A percentile compares a stretch with the other conserved stretches of the same genome.
Conservation (phyloP, 2,113 vertebrate species). For the Chaetura pelagica region DNA sequence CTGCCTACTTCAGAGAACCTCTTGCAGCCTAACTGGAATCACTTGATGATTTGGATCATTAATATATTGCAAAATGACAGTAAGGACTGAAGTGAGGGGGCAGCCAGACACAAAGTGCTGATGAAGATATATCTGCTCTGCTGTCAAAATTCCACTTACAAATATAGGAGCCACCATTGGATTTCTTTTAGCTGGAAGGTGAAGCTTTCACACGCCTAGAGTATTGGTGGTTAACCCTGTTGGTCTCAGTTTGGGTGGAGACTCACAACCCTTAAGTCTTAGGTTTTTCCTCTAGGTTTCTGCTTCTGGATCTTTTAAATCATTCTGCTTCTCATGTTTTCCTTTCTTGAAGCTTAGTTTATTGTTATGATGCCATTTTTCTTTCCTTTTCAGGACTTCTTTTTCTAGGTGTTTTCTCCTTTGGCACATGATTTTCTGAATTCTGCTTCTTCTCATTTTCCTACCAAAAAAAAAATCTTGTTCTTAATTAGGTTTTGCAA, state of each 20-base stretch:
- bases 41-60: slow-evolving; percentile 59
- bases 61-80: slow-evolving; percentile 67
- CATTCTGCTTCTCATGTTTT: not conserved
- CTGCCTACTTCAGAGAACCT: slow-evolving; percentile 56
- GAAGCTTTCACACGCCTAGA: not conserved
- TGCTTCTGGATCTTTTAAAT: not conserved
- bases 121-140: slow-evolving; percentile 63
- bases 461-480: not conserved
- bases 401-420: not conserved
- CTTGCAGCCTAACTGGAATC: slow-evolving; percentile 44
- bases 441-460: not conserved
- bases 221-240: slow-evolving; percentile 27
- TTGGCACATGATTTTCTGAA: not conserved
- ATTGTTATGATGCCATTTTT: not conserved
- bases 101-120: slow-evolving; percentile 47
- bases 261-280: not conserved
- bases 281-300: not conserved
- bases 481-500: slow-evolving; percentile 33
- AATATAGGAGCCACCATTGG: not conserved
- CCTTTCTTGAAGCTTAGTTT: not conserved
- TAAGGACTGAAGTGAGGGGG: slow-evolving; percentile 55
- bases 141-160: slow-evolving; percentile 37
- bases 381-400: not conserved
- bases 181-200: slow-evolving; percentile 50
- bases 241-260: not conserved